Evolutionary conservation across 2,113 vertebrate genomes (phyloP), one percentile per base, ranked within the genome.

Genomic region (Aramus guarauna): DNA sequence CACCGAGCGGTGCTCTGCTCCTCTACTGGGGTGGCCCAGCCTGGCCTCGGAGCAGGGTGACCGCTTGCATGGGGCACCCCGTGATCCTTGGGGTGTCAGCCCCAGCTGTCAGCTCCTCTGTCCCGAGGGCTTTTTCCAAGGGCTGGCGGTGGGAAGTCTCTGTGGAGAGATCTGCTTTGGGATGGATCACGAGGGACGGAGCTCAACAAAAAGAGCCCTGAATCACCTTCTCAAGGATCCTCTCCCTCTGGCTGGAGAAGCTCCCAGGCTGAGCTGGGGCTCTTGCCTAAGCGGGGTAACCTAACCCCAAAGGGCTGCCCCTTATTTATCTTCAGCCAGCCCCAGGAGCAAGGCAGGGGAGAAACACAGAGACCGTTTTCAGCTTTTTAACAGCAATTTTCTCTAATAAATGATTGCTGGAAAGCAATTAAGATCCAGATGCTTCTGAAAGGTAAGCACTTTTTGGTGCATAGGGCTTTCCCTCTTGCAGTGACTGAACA

Each of bases 61-160:
- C 8, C 0, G 1, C 58, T 47, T 18, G 24, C 39, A 18, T 22
- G 15, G 64, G 29, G 23, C 62, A 53, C n/a, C 14, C 26, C 6
- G 12, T 5, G 26, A 55, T 75, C 60, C 60, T 48, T 1, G 0
- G 67, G 30, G 24, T 73, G 45, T 18, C 45, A 26, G 30, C 23
- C 56, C 24, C 55, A n/a, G 43, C 15, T 17, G 11, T 3, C 9
- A 85, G 34, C 34, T 22, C 24, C 21, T 19, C 50, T 43, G 64
- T 2, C 6, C 0, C 1, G 4, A 50, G 18, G 52, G 32, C 36
- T 43, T 50, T 34, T 30, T 19, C 15, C 8, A 2, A 18, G 23
- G 41, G 30, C 36, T 23, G 43, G 32, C 1, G 1, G 20, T 15
- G 32, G 43, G 32, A 58, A 20, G 50, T 32, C 58, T 29, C 34